These are phyloP conservation scores for Myotis findleyi DNA, from an alignment of 2,797 vertebrate species.

Conservation along the genomic window DNA sequence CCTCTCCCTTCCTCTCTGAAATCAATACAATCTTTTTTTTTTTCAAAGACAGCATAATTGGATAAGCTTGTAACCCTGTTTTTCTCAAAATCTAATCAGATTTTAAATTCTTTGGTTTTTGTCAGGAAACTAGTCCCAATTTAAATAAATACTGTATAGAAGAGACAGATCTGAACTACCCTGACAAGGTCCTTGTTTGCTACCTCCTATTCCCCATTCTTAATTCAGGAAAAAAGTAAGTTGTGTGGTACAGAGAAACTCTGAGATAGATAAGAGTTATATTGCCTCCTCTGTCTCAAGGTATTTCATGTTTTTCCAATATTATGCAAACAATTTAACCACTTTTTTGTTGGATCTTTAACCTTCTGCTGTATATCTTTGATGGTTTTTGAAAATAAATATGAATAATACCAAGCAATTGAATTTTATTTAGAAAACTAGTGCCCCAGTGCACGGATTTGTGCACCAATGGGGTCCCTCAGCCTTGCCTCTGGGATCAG, in stretches of 20 bases:
- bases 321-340: neutral
- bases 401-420: neutral
- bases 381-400: neutral
- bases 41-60: too few species aligned
- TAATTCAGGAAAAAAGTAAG: neutral
- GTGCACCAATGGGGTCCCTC: too few species aligned
- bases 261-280: neutral
- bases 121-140: neutral
- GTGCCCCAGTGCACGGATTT: too few species aligned
- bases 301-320: neutral
- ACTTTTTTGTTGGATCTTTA: neutral
- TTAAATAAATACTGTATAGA: neutral
- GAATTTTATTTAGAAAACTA: neutral
- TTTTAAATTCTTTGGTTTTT: neutral
- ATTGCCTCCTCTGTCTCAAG: neutral
- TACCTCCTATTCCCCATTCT: neutral
- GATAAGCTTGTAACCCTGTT: neutral
- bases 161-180: neutral
- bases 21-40: too few species aligned
- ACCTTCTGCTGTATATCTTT: neutral
- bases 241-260: neutral
- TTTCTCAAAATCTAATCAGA: neutral
- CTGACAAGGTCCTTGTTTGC: neutral
- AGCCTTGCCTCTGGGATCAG: too few species aligned
- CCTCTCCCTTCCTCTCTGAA: too few species aligned